Evolutionary conservation across 1,140 invertebrate species (phyloP), one percentile per base, ranked within the genome.

Genomic region (Sogatella furcifera): DNA sequence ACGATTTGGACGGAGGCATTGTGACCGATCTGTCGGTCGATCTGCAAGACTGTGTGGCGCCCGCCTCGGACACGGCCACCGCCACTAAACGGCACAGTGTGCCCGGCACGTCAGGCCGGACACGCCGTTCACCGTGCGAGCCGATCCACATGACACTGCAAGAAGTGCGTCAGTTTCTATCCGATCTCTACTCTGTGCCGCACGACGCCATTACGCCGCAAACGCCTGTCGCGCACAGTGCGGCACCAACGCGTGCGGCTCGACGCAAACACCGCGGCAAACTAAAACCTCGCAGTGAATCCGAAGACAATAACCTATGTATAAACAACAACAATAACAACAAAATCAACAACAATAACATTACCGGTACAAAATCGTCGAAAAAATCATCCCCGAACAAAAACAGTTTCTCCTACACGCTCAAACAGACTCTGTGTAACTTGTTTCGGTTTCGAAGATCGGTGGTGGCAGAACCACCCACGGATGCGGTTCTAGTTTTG

Each of bases 401-500:
- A 55, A 74, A 74, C 42, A 80, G 84, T 66, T 79, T 85, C 66
- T 84, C 83, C 1, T 74, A 85, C 46, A 86, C 85, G 73, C 78
- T 90, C n/a, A 90, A 90, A 71, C 86, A 90, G 69, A 88, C 86
- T n/a, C 78, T 91, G 62, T 90, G 87, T 73, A 89, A 87, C 74
- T 82, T 91, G 68, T 90, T 90, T 70, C 80, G 85, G 65, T 87
- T 89, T 71, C 80, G 81, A 52, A 24, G 46, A 10, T 17, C 15
- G 3, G 46, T 49, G 1, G 46, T 49, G 1, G 46, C 43, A 6
- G 58, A 60, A 46, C 60, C 64, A 41, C 52, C 53, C 53, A 21
- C 63, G 57, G 63, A 66, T 4, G 62, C 60, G 19, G 55, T 67
- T 5, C 43, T 67, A 6, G 62, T 65, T 31, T 55, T 69, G 17